Base-by-base conservation (phyloP, 2,113 vertebrate genomes). In the Oreochromis niloticus region DNA sequence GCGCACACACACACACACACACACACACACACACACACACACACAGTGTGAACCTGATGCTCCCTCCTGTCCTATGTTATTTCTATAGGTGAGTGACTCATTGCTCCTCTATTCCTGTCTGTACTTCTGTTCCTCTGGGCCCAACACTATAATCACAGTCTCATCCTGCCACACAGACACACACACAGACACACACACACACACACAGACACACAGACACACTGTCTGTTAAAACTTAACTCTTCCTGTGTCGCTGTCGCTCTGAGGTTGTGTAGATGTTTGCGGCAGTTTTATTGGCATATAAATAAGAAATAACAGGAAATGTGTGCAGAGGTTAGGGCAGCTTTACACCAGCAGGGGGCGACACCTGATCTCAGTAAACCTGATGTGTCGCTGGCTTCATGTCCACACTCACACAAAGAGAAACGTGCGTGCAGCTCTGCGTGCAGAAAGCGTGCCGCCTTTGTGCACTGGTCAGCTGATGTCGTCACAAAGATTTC, bases 41-140 rank as follows among this genome's bases (percentile, higher is more conserved):
- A 59, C 79, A 54, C 57, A 61, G 3, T 34, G 19, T 71, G 79
- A 88, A 68, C 85, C 88, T 54, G n/a, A 79, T 56, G 90, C 81
- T 88, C 89, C 88, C 86, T 83, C 34, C 46, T 87, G 85, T 84
- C 52, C 81, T 87, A 55, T 83, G 79, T 88, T 90, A 87, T 91
- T 93, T 91, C 92, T 91, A 89, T 88, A 92, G 90, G 92, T 92
- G 92, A 92, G 85, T 91, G 90, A 92, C 46, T 93, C 88, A 93
- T 59, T 93, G 87, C 84, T 85, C 57, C 86, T 83, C 81, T 89
- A 87, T 91, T 93, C 90, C 82, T 88, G 86, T 93, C 90, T 85
- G 85, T 89, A 82, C 92, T 52, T 68, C 55, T 73, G 85, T 68
- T 90, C 87, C 83, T 88, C 68, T 86, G 89, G 56, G 91, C 73